Conservation (phyloP, 2,797 vertebrate species). For the Helarctos malayanus region DNA sequence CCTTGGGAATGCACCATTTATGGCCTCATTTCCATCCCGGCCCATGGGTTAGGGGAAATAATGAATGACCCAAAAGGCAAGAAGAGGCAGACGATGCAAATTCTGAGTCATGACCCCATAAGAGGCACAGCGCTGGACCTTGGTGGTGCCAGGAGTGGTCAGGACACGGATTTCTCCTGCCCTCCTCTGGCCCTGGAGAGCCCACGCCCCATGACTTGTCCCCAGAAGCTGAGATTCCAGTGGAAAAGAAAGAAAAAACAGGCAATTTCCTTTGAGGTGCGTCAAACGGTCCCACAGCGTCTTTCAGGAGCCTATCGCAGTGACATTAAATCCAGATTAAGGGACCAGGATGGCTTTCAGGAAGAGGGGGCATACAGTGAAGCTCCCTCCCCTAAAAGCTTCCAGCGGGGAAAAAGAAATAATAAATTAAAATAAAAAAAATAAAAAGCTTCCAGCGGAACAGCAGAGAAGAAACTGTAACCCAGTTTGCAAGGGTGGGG, state of each 20-base stretch:
- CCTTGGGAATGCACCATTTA: neutral
- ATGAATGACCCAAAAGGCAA: neutral
- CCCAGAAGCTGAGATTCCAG: neutral
- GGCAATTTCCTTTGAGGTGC: fast-evolving
- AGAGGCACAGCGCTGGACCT: neutral
- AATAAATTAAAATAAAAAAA: no score
- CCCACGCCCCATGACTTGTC: neutral
- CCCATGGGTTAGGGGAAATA: neutral
- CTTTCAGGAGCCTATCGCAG: fast-evolving
- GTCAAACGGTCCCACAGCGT: fast-evolving
- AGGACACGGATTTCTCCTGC: neutral
- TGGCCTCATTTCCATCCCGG: fast-evolving
- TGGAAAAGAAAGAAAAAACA: neutral
- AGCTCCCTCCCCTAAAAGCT: neutral
- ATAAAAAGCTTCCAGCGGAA: neutral
- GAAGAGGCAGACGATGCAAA: fast-evolving
- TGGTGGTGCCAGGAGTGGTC: neutral
- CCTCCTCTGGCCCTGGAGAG: neutral
- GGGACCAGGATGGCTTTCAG: neutral
- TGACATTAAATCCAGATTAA: fast-evolving
- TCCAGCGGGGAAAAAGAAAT: no score
- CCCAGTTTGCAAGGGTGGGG: fast-evolving
- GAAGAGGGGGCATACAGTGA: neutral
- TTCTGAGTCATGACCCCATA: fast-evolving
- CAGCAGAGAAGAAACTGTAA: no score